Conservation (phyloP, 2,888 invertebrate species). For the Trachelus stipa region DNA sequence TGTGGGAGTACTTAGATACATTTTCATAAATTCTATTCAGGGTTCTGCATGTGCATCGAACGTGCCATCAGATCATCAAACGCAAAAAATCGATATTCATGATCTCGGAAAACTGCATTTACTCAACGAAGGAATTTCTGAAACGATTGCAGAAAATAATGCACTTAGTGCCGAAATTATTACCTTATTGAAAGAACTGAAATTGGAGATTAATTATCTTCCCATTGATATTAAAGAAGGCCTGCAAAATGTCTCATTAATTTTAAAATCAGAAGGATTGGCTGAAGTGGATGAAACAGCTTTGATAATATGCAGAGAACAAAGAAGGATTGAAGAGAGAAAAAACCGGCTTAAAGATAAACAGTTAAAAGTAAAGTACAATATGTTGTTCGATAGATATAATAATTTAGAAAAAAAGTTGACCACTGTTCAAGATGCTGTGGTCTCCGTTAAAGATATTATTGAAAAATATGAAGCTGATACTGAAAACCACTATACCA, state of each 20-base stretch:
- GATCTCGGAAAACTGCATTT: slow-evolving; percentile 32
- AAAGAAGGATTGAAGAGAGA: slow-evolving; percentile 40
- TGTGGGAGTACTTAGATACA: not conserved
- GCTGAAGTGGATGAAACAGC: slow-evolving; percentile 41
- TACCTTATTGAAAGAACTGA: slow-evolving; percentile 43
- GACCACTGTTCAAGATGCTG: slow-evolving; percentile 32
- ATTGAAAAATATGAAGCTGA: slow-evolving; percentile 31
- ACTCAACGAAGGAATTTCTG: slow-evolving; percentile 45
- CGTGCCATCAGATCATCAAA: not conserved
- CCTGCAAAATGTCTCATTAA: slow-evolving; percentile 40
- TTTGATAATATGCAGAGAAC: slow-evolving; percentile 39
- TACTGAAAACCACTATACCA: slow-evolving; percentile 39
- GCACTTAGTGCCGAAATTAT: slow-evolving; percentile 43
- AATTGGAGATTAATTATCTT: slow-evolving; percentile 44
- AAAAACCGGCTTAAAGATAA: slow-evolving; percentile 43
- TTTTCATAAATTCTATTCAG: not conserved
- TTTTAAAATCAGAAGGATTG: slow-evolving; percentile 49
- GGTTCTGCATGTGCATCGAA: not conserved
- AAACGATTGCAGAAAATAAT: slow-evolving; percentile 50
- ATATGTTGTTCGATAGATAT: slow-evolving; percentile 43
- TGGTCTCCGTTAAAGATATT: slow-evolving; percentile 36
- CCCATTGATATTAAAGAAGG: slow-evolving; percentile 46
- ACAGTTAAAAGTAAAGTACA: slow-evolving; percentile 41
- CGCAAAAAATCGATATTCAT: not conserved
- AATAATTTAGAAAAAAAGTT: slow-evolving; percentile 42